phyloP scores from a whole-genome alignment of 2,797 vertebrate genomes.

The Sebastes baramenuke region DNA sequence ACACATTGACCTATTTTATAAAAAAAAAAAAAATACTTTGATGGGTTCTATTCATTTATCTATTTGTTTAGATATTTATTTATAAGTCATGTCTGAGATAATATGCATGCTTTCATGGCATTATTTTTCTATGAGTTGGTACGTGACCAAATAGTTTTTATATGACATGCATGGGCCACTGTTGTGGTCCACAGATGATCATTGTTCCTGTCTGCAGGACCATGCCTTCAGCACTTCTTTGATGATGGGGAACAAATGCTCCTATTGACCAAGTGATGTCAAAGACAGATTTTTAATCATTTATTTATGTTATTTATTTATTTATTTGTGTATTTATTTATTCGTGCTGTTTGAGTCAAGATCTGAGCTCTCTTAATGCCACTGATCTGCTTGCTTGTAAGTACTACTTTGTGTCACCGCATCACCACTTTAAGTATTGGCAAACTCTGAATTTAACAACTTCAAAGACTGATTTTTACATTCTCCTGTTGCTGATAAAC shows the following conservation, averaged over 20 bases:
- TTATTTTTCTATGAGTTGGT: constrained; percentile 85
- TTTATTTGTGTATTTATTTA: constrained; percentile 59
- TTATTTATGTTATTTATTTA: constrained; percentile 58
- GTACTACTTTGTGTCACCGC: constrained; percentile 28
- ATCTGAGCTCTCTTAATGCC: constrained; percentile 76
- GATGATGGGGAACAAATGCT: constrained; percentile 65
- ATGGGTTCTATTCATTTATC: constrained; percentile 84
- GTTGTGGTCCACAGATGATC: constrained; percentile 74
- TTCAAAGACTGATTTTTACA: constrained; percentile 32
- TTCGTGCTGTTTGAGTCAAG: constrained; percentile 72
- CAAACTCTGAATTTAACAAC: constrained; percentile 33
- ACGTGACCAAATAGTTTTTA: constrained; percentile 84
- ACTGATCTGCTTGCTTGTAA: constrained; percentile 48
- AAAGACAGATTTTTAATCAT: constrained; percentile 70
- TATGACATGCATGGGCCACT: constrained; percentile 74
- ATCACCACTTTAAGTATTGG: constrained; percentile 13
- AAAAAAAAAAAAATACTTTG: constrained; percentile 84
- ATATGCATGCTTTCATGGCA: constrained; percentile 84
- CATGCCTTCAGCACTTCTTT: constrained; percentile 77
- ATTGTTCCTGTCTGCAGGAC: constrained; percentile 76
- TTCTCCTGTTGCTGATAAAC: constrained; percentile 47
- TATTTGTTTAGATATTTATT: constrained; percentile 90
- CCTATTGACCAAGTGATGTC: constrained; percentile 80
- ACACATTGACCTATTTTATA: constrained; percentile 91
- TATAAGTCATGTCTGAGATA: constrained; percentile 80